Conservation (phyloP, 2,113 vertebrate genomes). For the Engystomops pustulosus region DNA sequence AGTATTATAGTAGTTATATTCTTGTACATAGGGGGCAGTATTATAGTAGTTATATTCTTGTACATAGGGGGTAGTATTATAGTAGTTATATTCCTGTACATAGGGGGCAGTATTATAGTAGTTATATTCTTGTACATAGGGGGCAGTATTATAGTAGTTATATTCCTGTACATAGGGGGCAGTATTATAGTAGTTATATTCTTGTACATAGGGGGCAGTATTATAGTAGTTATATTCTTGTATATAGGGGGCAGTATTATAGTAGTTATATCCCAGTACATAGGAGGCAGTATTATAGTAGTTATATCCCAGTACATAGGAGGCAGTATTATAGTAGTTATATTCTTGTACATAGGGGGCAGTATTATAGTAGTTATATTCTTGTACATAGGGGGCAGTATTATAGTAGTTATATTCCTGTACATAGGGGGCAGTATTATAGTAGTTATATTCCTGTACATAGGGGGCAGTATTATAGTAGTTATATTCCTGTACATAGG, state of each 20-base stretch:
- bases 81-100: background rate
- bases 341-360: background rate
- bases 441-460: background rate
- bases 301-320: background rate
- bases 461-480: background rate
- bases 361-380: too few relatives aligned
- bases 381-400: too few relatives aligned
- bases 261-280: background rate
- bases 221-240: slow-evolving; percentile 2
- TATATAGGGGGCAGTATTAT: background rate
- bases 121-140: too few relatives aligned
- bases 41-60: too few relatives aligned
- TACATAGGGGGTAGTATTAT: background rate
- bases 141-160: too few relatives aligned
- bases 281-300: too few relatives aligned
- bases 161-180: too few relatives aligned
- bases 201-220: background rate
- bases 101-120: too few relatives aligned
- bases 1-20: slow-evolving; percentile 9
- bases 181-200: background rate
- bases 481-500: background rate
- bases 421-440: background rate
- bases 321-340: background rate
- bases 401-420: too few relatives aligned
- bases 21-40: background rate